Conservation (phyloP, 2,113 vertebrate genomes). For the Muntiacus muntjak region DNA sequence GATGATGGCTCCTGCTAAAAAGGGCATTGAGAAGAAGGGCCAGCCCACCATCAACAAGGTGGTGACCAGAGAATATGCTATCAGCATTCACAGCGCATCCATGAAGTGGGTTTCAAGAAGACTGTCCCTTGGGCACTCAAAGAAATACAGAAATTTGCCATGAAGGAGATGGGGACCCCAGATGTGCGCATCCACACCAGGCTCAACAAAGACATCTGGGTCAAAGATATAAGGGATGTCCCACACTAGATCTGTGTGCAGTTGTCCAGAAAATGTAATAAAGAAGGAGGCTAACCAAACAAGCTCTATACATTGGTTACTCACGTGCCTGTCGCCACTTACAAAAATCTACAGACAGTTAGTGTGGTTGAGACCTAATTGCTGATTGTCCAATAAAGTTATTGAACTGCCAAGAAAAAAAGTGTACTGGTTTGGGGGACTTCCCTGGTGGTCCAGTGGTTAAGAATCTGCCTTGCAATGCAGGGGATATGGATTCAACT, state of each 20-base stretch:
- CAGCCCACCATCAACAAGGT: neutral
- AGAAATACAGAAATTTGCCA: neutral
- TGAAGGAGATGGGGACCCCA: neutral
- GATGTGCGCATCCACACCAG: neutral
- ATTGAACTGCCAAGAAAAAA: neutral
- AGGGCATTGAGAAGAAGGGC: neutral
- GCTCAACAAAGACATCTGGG: neutral
- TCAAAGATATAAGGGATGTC: neutral
- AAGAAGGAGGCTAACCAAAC: neutral
- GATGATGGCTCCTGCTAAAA: neutral
- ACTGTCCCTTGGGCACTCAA: neutral
- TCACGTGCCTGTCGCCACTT: neutral
- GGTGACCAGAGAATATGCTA: neutral
- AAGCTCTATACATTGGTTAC: neutral
- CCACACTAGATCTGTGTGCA: neutral
- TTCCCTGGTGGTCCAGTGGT: neutral
- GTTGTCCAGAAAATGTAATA: neutral
- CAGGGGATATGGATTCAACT: neutral
- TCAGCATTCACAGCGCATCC: neutral
- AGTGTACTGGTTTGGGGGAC: neutral
- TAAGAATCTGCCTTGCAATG: neutral
- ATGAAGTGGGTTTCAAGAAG: neutral
- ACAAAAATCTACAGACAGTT: neutral
- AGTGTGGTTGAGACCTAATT: neutral
- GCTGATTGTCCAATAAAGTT: neutral